Conservation (phyloP, 2,888 invertebrate species). For the Drosophila rellima region DNA sequence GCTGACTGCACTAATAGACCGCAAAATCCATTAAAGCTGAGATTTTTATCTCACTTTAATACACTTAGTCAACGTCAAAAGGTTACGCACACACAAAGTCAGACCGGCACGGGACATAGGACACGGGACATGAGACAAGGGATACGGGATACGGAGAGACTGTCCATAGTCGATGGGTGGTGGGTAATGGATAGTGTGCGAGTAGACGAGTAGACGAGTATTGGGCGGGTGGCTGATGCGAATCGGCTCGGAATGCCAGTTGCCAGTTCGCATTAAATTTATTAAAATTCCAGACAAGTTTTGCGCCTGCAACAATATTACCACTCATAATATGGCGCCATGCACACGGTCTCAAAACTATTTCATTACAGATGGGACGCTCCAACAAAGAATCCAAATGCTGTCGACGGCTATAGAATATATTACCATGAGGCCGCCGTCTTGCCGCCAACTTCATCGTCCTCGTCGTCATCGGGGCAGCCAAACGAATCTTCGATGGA, state of each 20-base stretch:
- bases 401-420: constrained; percentile 93
- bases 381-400: constrained; percentile 92
- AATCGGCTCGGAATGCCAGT: constrained; percentile 18
- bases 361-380: constrained; percentile 90
- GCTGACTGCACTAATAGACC: constrained; percentile 76
- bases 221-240: constrained; percentile 8
- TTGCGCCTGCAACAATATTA: constrained; percentile 81
- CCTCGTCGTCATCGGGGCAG: constrained; percentile 38
- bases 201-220: neutral
- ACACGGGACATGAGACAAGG: neutral
- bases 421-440: constrained; percentile 91
- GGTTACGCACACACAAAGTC: constrained; percentile 56
- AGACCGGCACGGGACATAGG: neutral
- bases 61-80: constrained; percentile 81
- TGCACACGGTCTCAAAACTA: constrained; percentile 72
- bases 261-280: constrained; percentile 69
- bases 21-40: constrained; percentile 81
- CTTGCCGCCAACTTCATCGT: constrained; percentile 65
- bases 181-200: neutral
- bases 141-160: neutral
- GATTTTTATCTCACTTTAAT: constrained; percentile 82
- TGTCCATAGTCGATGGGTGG: neutral
- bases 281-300: constrained; percentile 80
- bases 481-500: constrained; percentile 59
- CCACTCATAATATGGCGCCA: constrained; percentile 76